Evolutionary conservation across 2,797 vertebrate species (phyloP), one percentile per base, ranked within the genome.

Genomic region (Pachyuromys duprasi): DNA sequence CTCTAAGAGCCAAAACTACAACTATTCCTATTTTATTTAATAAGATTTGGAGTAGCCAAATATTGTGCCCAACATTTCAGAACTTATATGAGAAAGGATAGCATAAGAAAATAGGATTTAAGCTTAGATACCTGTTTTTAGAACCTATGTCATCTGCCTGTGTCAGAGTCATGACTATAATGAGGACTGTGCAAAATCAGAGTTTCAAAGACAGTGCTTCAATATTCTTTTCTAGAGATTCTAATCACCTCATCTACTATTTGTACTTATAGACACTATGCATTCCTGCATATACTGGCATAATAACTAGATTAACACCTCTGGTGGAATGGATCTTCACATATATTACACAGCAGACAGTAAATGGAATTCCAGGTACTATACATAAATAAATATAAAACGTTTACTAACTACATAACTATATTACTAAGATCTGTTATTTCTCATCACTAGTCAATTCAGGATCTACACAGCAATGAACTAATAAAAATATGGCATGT

Each of bases 11-110:
- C 42, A 86, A 91, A 49, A 49, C 31, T 7, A 55, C 53, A 79
- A 26, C n/a, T 74, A 65, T 86, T 90, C 2, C 17, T 76, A 8
- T 45, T 79, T 88, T 55, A 90, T 79, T 86, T 55, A 90, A 69
- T 28, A 60, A 26, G 26, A 86, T 49, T 75, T 11, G 24, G 42
- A 82, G 12, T 28, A 5, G 4, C 4, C 67, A 72, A 81, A 6
- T 60, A 18, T 20, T 39, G 81, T 86, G n/a, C 24, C 24, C 26
- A 76, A 53, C 9, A 33, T 76, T 82, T 31, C 89, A 89, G 53
- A 91, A 42, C 5, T 8, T 89, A 9, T 26, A 67, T 55, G 31
- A 14, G 9, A 78, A 20, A 49, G 1, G 8, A 33, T 72, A 18
- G 15, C 31, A 84, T n/a, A 4, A 9, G 4, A n/a, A 57, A 67